Conservation (phyloP, 53 echinoderm and acorn worm species). For the Temnopleurus reevesii region DNA sequence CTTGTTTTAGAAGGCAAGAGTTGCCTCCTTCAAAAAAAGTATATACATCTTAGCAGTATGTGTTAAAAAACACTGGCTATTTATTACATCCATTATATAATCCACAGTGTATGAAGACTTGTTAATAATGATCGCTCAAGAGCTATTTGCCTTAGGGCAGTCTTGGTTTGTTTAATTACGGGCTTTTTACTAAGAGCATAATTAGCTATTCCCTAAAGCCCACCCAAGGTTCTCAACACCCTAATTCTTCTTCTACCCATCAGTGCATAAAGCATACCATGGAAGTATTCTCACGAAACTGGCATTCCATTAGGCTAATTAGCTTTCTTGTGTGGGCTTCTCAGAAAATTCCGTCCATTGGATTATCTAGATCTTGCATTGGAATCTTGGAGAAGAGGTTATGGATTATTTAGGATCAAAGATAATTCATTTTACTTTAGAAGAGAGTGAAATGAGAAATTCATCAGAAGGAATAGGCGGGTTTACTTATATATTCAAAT, state of each 20-base stretch:
- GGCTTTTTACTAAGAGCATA: neutral
- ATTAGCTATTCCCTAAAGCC: neutral
- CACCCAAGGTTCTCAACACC: neutral
- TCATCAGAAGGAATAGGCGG: too few relatives aligned
- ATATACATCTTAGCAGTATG: too few relatives aligned
- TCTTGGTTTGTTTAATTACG: neutral
- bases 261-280: neutral
- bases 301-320: conserved; percentile 1
- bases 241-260: neutral
- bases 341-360: neutral
- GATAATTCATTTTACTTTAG: too few relatives aligned
- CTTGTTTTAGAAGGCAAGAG: too few relatives aligned
- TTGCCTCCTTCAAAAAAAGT: too few relatives aligned
- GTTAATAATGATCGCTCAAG: neutral
- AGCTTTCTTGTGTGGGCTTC: neutral
- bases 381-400: neutral
- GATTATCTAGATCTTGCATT: neutral
- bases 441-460: too few relatives aligned
- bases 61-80: too few relatives aligned
- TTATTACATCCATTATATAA: neutral
- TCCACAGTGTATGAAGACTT: neutral
- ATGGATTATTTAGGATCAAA: too few relatives aligned
- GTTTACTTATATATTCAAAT: too few relatives aligned
- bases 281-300: neutral
- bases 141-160: neutral